Base-by-base conservation (phyloP, 2,888 invertebrate species). In the Baronia brevicornis region DNA sequence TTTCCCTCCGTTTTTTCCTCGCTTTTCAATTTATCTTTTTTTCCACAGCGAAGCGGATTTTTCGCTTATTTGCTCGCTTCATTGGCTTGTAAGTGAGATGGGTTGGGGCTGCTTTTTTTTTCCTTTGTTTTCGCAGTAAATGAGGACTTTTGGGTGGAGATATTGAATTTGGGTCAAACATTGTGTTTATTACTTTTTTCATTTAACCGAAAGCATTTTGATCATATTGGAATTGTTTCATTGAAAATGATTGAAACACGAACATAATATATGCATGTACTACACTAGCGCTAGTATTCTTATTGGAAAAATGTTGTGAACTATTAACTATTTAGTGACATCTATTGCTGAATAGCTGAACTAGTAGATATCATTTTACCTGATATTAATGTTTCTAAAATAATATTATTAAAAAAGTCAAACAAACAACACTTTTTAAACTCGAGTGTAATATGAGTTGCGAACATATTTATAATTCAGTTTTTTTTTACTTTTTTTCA, bases 41-140 rank as follows among this genome's bases (percentile, higher is more conserved):
- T 78, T 74, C 73, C 73, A 67, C 75, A 71, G 57, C 49, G 58
- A 55, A 66, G 65, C 65, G 72, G 75, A 79, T 82, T 84, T 82
- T 77, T 80, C 77, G 78, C 72, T 72, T 80, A 78, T 82, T 80
- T 78, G 74, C 77, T 61, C 75, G 78, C 80, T 75, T 80, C 82
- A 82, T 82, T 82, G 82, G 78, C 78, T 79, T 64, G 77, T 73
- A 77, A 80, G 75, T 73, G 82, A 79, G 73, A 73, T 63, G 74
- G 77, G 77, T 66, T 54, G 57, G 51, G 54, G 50, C 53, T 44
- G 42, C 33, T 25, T 41, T 60, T 59, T 59, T 63, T 58, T 49
- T 52, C 51, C 64, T 61, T 61, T 67, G 55, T 66, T 57, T 65
- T 70, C 55, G 39, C 32, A 36, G 39, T 38, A 44, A 46, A 48